Evolutionary conservation across 2,888 invertebrate genomes (phyloP), one percentile per base, ranked within the genome.

Genomic region (Hyposoter dolosus): DNA sequence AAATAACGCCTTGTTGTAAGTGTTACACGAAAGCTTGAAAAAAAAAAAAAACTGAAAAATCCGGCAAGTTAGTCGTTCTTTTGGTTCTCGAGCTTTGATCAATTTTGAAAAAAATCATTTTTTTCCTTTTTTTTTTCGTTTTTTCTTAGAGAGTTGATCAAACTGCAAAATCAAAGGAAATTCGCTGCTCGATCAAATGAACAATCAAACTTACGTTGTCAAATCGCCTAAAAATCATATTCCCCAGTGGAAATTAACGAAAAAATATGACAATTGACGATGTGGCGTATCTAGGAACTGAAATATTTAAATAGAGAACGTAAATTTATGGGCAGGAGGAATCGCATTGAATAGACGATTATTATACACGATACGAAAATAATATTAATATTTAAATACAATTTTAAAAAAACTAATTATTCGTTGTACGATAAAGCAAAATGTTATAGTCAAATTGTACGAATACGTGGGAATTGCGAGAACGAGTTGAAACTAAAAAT

Each of bases 321-420:
- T 63, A 78, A 56, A 77, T 76, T 69, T 43, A 53, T 10, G 50
- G 75, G 50, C 50, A 76, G 43, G 32, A 78, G 47, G 45, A 74
- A 80, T 60, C 66, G 79, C 77, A 53, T 83, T 72, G 82, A 72
- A 56, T 86, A 83, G 84, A 85, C 66, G 66, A 69, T 79, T 76
- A 84, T 83, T 83, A 86, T 84, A 87, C 76, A 84, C 63, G 65
- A 86, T 53, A 80, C 76, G 80, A 85, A 74, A 74, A 84, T 87
- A 86, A 84, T 47, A 79, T 83, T 82, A 86, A 88, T 87, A 87
- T 85, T 87, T 79, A 84, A 86, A 87, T 86, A 87, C 85, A 75
- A 86, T 79, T 86, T 69, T 83, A 86, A 86, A 43, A 84, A 86
- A 63, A 86, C 71, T 84, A 86, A 84, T 86, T 86, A 85, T 87